Evolutionary conservation across 1,140 invertebrate genomes (phyloP).

Genomic region (Bombus haemorrhoidalis): DNA sequence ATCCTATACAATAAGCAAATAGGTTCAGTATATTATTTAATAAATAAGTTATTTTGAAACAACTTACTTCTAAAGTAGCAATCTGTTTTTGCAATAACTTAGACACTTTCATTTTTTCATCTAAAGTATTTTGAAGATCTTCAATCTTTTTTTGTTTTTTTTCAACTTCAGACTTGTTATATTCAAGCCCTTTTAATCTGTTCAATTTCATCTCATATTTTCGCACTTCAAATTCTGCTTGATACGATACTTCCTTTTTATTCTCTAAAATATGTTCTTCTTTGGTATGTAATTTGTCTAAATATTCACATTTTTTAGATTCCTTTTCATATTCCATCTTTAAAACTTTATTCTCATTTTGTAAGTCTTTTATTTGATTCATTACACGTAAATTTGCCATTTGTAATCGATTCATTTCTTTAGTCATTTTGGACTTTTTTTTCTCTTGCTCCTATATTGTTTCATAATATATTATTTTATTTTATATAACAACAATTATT

Average conservation of each 20-base stretch:
- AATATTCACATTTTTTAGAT: constrained; percentile 68
- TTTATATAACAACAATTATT: neutral
- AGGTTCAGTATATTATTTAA: neutral
- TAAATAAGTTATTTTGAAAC: constrained; percentile 24
- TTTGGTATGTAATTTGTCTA: constrained; percentile 49
- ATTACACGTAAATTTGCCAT: constrained; percentile 56
- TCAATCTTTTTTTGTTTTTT: constrained; percentile 77
- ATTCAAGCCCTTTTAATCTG: constrained; percentile 69
- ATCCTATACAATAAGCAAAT: constrained; percentile 58
- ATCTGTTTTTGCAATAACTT: constrained; percentile 83
- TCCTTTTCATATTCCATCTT: constrained; percentile 67
- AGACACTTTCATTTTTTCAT: constrained; percentile 76
- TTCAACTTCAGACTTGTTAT: constrained; percentile 73
- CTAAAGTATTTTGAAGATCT: constrained; percentile 78
- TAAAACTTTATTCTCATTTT: constrained; percentile 71
- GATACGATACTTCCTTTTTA: constrained; percentile 77
- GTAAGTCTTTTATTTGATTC: constrained; percentile 65
- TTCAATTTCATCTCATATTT: constrained; percentile 74
- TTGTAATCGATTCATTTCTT: constrained; percentile 72
- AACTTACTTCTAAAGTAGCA: constrained; percentile 81
- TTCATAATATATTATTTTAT: constrained; percentile 11
- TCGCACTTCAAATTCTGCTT: constrained; percentile 74
- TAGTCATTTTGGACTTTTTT: constrained; percentile 63
- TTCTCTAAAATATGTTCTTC: constrained; percentile 74
- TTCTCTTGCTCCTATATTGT: constrained; percentile 75